Evolutionary conservation across 2,113 vertebrate genomes (phyloP).

Genomic region (Thamnaconus septentrionalis): DNA sequence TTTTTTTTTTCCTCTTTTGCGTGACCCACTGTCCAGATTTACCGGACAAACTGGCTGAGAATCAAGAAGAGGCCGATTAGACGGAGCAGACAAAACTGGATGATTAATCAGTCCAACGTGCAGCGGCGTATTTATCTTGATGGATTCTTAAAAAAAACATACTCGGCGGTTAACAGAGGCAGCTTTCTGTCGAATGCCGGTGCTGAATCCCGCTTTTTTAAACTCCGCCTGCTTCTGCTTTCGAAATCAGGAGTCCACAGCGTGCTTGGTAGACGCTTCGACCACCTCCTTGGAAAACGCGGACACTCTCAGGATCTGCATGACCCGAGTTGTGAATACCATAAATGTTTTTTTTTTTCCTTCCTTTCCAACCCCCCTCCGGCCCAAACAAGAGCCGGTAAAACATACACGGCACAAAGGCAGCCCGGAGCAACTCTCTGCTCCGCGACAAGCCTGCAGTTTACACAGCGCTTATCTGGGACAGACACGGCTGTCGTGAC

Average conservation of each 20-base stretch:
- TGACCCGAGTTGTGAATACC: constrained; percentile 11
- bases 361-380: constrained; percentile 9
- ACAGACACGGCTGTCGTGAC: constrained; percentile 46
- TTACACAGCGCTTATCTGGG: constrained; percentile 44
- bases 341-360: constrained; percentile 31
- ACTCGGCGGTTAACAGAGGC: constrained; percentile 9
- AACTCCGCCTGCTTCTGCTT: constrained; percentile 17
- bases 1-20: constrained; percentile 17
- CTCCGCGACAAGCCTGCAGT: constrained; percentile 47
- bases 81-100: not conserved
- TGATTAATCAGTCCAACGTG: not conserved
- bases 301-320: constrained; percentile 24
- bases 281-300: constrained; percentile 12
- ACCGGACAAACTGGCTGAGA: constrained; percentile 7
- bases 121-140: not conserved
- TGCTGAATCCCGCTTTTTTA: constrained; percentile 2
- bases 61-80: constrained; percentile 20
- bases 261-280: constrained; percentile 1
- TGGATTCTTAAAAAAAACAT: constrained; percentile 15
- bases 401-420: constrained; percentile 44
- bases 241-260: constrained; percentile 4
- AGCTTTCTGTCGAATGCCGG: not conserved
- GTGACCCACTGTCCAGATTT: constrained; percentile 34
- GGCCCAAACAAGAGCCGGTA: constrained; percentile 42
- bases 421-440: constrained; percentile 51